These are phyloP conservation scores for Aphis gossypii DNA, from an alignment of 1,140 invertebrate species.

Conservation along the genomic window DNA sequence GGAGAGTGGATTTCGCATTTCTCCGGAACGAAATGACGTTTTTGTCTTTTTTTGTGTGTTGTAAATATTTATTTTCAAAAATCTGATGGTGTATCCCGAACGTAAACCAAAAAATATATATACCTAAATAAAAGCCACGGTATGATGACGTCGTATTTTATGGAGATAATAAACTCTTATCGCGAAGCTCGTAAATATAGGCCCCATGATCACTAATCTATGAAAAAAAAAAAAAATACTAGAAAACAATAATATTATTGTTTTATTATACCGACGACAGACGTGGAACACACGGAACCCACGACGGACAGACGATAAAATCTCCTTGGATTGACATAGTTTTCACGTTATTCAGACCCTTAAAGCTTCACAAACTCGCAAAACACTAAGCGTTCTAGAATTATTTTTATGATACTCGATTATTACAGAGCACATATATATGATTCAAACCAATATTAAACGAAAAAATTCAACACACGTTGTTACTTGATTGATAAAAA, in stretches of 20 bases:
- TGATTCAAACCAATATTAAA: background rate
- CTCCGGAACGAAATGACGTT: background rate
- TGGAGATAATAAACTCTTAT: background rate
- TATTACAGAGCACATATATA: background rate
- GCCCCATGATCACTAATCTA: background rate
- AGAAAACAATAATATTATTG: background rate
- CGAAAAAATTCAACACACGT: background rate
- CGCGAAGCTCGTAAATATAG: background rate
- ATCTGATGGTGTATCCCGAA: background rate
- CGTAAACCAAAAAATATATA: background rate
- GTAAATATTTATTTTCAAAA: background rate
- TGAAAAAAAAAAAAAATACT: background rate
- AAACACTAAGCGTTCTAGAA: background rate
- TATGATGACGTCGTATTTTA: background rate
- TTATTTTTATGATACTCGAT: background rate
- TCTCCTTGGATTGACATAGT: background rate
- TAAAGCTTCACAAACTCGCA: background rate
- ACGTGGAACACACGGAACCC: background rate
- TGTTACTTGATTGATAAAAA: background rate
- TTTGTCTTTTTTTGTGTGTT: background rate
- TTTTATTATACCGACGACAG: background rate
- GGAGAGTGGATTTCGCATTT: background rate
- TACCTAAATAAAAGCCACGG: too few relatives aligned
- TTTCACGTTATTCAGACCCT: background rate
- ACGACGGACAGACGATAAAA: background rate